phyloP scores from a whole-genome alignment of 2,888 invertebrate genomes.

The Xylota segnis region DNA sequence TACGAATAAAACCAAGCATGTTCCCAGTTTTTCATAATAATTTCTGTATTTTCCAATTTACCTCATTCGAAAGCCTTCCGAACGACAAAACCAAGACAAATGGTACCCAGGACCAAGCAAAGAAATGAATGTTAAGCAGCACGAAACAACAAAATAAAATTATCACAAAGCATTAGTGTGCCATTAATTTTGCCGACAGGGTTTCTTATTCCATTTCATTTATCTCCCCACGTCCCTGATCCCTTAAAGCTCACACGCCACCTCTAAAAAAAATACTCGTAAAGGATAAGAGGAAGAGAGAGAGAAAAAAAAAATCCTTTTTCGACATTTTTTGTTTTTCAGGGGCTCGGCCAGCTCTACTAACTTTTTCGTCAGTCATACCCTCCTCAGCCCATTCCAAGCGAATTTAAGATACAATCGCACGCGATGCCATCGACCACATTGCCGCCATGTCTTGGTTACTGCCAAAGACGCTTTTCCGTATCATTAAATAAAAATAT shows the following conservation, averaged over 20 bases:
- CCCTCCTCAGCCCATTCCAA: not conserved
- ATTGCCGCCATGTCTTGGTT: conserved; percentile 26
- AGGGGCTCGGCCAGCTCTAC: conserved; percentile 11
- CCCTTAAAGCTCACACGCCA: not conserved
- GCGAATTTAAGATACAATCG: conserved; percentile 49
- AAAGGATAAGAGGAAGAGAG: too few relatives aligned
- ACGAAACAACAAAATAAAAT: conserved; percentile 32
- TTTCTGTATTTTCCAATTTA: not conserved
- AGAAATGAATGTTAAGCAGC: conserved; percentile 9
- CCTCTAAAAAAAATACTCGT: not conserved
- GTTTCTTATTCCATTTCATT: conserved; percentile 20
- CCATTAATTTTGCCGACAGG: conserved; percentile 31
- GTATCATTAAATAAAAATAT: conserved; percentile 45
- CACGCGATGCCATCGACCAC: conserved; percentile 39
- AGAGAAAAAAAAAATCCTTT: not conserved
- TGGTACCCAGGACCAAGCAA: not conserved
- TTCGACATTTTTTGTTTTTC: not conserved
- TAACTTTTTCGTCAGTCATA: conserved; percentile 4
- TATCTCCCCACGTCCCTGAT: not conserved
- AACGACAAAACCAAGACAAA: not conserved
- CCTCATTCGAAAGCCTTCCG: not conserved
- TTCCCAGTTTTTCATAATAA: not conserved
- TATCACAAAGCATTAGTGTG: conserved; percentile 25
- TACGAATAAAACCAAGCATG: not conserved
- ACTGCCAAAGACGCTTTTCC: conserved; percentile 56